phyloP scores from a whole-genome alignment of 1,140 invertebrate genomes.

The Drosophila orosa region DNA sequence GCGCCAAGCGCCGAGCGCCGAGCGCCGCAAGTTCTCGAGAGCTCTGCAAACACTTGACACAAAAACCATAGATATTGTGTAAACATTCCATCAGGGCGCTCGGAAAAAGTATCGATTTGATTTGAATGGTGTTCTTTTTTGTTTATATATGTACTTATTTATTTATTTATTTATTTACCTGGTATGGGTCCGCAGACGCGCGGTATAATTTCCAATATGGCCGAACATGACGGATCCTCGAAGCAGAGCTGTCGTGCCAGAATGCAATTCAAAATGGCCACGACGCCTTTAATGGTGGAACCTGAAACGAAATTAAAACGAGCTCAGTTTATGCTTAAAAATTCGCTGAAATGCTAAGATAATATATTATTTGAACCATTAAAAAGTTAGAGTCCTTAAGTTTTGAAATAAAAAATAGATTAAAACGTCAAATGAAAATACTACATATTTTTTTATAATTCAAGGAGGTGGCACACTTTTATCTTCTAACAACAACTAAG shows the following conservation, averaged over 20 bases:
- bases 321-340: neutral
- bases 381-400: neutral
- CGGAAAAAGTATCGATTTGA: constrained; percentile 30
- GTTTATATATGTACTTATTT: constrained; percentile 1
- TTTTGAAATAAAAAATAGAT: neutral
- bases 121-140: neutral
- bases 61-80: constrained; percentile 38
- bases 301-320: constrained; percentile 85
- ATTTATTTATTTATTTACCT: constrained; percentile 86
- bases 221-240: constrained; percentile 93
- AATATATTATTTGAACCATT: neutral
- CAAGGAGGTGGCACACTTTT: no score
- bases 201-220: constrained; percentile 94
- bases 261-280: constrained; percentile 93
- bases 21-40: constrained; percentile 22
- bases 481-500: no score
- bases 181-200: constrained; percentile 94
- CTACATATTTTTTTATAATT: no score
- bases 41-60: constrained; percentile 54
- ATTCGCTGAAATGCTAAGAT: neutral
- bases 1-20: no score
- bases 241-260: constrained; percentile 93
- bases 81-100: constrained; percentile 16
- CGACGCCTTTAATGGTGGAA: constrained; percentile 89
- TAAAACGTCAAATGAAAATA: neutral